Percentiles rank a stretch among this genome's conserved stretches.
Evolutionary conservation across 2,113 vertebrate genomes (phyloP).

Genomic region (Epinephelus cyanopodus): DNA sequence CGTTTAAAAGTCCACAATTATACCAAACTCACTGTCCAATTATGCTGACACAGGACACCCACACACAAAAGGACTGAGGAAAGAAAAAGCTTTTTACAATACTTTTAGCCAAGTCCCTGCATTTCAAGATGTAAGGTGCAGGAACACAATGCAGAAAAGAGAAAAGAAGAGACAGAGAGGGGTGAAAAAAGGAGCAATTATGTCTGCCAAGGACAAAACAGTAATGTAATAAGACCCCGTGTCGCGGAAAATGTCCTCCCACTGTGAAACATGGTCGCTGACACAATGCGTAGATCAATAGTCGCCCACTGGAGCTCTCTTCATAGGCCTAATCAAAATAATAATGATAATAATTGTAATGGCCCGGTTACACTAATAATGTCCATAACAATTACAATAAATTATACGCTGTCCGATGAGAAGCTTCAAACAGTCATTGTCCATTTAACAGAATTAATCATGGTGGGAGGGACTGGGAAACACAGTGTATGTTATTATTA

Average conservation of each 20-base stretch:
- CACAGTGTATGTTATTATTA: constrained; percentile 10
- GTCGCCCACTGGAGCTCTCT: not conserved
- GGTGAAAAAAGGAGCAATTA: constrained; percentile 27
- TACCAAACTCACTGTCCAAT: constrained; percentile 61
- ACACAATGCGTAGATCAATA: constrained; percentile 57
- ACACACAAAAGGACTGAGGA: not conserved
- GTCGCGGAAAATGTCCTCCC: constrained; percentile 35
- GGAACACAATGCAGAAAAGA: not conserved
- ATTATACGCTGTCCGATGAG: constrained; percentile 33
- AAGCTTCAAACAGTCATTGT: constrained; percentile 34
- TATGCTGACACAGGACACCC: constrained; percentile 35
- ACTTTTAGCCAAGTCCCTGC: not conserved
- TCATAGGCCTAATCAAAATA: constrained; percentile 39
- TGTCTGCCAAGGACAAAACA: constrained; percentile 35
- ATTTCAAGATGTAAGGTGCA: constrained; percentile 13
- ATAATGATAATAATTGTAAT: constrained; percentile 54
- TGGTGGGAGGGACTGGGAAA: not conserved
- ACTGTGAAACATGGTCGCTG: constrained; percentile 35
- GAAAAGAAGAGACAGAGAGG: not conserved
- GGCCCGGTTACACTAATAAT: constrained; percentile 54
- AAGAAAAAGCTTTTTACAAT: not conserved
- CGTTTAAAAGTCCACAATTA: constrained; percentile 69
- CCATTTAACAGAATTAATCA: constrained; percentile 59
- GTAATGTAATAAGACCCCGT: constrained; percentile 41
- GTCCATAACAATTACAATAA: constrained; percentile 55